Evolutionary conservation across 2,888 invertebrate genomes (phyloP).

Genomic region (Unio delphinus): DNA sequence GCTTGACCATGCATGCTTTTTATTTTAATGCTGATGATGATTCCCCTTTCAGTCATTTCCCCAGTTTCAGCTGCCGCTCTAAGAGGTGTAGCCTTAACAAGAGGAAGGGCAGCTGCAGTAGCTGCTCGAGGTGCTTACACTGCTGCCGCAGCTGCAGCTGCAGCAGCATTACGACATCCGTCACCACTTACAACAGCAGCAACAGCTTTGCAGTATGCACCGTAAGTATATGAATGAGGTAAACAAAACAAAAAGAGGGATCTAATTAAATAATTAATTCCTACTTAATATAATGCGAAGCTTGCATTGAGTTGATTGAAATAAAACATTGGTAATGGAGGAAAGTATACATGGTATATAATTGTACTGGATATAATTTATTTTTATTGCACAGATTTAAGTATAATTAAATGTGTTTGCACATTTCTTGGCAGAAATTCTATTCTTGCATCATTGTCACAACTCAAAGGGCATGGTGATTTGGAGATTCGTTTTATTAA

Average conservation of each 20-base stretch:
- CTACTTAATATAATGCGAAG: no score
- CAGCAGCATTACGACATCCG: slow-evolving; percentile 77
- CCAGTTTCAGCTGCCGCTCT: slow-evolving; percentile 80
- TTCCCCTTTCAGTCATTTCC: slow-evolving; percentile 32
- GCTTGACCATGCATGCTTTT: slow-evolving; percentile 13
- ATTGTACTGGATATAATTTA: no score
- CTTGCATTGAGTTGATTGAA: no score
- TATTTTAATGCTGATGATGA: slow-evolving; percentile 10
- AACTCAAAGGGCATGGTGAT: no score
- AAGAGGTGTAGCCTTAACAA: slow-evolving; percentile 87
- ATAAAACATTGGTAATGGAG: no score
- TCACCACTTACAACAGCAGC: slow-evolving; percentile 79
- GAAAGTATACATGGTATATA: no score
- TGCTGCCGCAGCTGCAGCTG: slow-evolving; percentile 80
- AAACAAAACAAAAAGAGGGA: neutral
- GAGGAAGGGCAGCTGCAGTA: slow-evolving; percentile 81
- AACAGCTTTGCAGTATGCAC: slow-evolving; percentile 86
- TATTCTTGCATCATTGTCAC: no score
- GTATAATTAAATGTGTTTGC: no score
- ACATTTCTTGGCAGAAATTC: no score
- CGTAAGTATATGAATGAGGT: slow-evolving; percentile 80
- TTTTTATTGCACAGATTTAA: no score
- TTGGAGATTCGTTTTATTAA: no score
- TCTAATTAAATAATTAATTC: no score
- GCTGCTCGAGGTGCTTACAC: slow-evolving; percentile 75